A percentile compares a stretch with the other conserved stretches of the same genome.
phyloP scores from a whole-genome alignment of 2,888 invertebrate species.

The Schizotus pectinicornis region DNA sequence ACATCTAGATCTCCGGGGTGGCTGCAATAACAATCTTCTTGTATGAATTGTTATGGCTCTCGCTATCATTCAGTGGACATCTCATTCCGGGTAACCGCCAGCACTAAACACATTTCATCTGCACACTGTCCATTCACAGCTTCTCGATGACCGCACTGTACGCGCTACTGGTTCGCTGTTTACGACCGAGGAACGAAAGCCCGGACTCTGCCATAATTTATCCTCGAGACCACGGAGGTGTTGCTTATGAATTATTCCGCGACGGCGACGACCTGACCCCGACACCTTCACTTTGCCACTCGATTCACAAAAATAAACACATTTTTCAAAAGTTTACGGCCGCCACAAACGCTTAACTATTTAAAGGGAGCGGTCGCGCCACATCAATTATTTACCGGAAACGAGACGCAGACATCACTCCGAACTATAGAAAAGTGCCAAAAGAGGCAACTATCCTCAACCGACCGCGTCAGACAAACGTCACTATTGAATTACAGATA shows the following conservation, averaged over 20 bases:
- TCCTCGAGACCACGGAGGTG: slow-evolving; percentile 17
- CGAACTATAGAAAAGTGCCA: no score
- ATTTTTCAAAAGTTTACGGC: slow-evolving; percentile 9
- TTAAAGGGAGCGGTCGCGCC: no score
- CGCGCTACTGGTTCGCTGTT: slow-evolving; percentile 24
- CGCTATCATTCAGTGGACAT: slow-evolving; percentile 46
- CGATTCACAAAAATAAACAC: slow-evolving; percentile 28
- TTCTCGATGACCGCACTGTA: slow-evolving; percentile 35
- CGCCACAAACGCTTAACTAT: no score
- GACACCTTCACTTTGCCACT: slow-evolving; percentile 18
- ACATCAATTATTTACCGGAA: no score
- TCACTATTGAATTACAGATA: no score
- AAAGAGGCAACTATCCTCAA: no score
- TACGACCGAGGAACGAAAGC: slow-evolving; percentile 17
- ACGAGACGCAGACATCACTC: no score
- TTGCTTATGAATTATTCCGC: slow-evolving; percentile 25
- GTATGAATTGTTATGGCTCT: slow-evolving; percentile 43
- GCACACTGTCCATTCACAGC: slow-evolving; percentile 41
- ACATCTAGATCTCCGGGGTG: slow-evolving; percentile 53
- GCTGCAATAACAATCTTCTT: slow-evolving; percentile 50
- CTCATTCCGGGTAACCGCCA: slow-evolving; percentile 45
- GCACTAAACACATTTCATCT: slow-evolving; percentile 45
- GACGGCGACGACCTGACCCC: slow-evolving; percentile 15
- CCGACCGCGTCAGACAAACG: no score
- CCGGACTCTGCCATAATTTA: slow-evolving; percentile 15